Evolutionary conservation across 2,888 invertebrate genomes (phyloP).

Genomic region (Lypha dubia): DNA sequence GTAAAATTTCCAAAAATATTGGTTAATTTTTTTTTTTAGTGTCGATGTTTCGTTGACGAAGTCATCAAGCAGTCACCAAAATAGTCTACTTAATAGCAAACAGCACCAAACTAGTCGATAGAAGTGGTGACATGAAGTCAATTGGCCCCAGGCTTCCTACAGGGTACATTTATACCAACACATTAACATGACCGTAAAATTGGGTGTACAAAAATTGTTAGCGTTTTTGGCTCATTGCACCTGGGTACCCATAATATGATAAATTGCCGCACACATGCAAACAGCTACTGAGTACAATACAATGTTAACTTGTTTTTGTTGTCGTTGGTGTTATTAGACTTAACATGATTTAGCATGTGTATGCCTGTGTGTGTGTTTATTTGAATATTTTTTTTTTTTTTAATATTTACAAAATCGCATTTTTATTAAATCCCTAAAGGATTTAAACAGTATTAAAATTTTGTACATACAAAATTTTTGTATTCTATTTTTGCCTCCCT

Average conservation of each 20-base stretch:
- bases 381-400: neutral
- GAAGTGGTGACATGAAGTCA: too few species aligned
- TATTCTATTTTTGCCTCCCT: slow-evolving; percentile 6
- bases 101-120: too few species aligned
- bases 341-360: slow-evolving; percentile 2
- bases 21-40: too few species aligned
- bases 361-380: slow-evolving; percentile 13
- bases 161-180: neutral
- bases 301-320: too few species aligned
- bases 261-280: slow-evolving; percentile 56
- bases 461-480: slow-evolving; percentile 30
- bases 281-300: neutral
- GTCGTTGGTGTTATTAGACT: slow-evolving; percentile 11
- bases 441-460: slow-evolving; percentile 67
- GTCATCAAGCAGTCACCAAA: too few species aligned
- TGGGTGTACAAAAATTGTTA: slow-evolving; percentile 64
- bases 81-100: too few species aligned
- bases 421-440: slow-evolving; percentile 60
- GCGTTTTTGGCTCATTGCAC: slow-evolving; percentile 71
- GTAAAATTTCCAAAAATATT: too few species aligned
- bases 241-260: slow-evolving; percentile 70
- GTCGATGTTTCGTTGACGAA: too few species aligned
- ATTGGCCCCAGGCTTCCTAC: too few species aligned
- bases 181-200: slow-evolving; percentile 19
- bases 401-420: slow-evolving; percentile 42